These are phyloP conservation scores for Numenius arquata DNA, from an alignment of 2,113 vertebrate species.

Conservation along the genomic window DNA sequence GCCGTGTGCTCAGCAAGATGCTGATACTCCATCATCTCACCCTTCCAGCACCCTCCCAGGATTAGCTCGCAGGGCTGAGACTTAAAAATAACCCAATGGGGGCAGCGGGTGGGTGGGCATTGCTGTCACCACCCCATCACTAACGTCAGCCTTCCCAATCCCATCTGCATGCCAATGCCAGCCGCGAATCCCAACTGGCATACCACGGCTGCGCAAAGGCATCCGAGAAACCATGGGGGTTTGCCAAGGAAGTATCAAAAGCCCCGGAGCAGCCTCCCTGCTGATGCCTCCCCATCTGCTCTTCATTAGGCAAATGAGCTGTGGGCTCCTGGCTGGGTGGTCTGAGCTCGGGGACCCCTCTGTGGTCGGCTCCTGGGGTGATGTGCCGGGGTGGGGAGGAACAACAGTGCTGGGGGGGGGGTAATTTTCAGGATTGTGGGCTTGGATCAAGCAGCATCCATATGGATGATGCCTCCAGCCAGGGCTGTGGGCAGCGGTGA, in stretches of 20 bases:
- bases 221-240: rapidly evolving
- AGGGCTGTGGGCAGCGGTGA: background rate
- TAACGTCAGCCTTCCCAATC: background rate
- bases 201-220: rapidly evolving
- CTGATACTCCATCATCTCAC: rapidly evolving
- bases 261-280: background rate
- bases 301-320: background rate
- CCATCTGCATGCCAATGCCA: rapidly evolving
- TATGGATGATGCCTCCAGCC: background rate
- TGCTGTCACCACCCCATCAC: rapidly evolving
- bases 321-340: background rate
- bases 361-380: background rate
- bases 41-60: background rate
- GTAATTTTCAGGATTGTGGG: background rate
- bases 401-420: rapidly evolving
- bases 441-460: background rate
- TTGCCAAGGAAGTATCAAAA: background rate
- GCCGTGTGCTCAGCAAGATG: background rate
- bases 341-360: background rate
- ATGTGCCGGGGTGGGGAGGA: background rate
- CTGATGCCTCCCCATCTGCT: background rate
- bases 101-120: background rate
- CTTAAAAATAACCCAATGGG: background rate
- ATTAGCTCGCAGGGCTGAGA: background rate
- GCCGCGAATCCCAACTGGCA: rapidly evolving